phyloP scores from a whole-genome alignment of 2,888 invertebrate species.

The Cenopis cana region DNA sequence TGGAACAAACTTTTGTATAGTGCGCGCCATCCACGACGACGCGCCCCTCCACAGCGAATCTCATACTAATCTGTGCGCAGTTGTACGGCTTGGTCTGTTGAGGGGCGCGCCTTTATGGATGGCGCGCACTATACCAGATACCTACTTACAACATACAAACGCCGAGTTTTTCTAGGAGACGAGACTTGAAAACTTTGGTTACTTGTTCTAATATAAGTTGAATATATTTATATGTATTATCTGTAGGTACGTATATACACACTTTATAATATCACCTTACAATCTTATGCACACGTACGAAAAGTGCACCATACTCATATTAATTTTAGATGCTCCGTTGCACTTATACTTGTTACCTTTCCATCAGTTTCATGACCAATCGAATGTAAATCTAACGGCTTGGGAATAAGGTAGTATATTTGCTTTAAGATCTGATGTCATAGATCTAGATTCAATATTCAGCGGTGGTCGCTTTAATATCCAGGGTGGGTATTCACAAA shows the following conservation, averaged over 20 bases:
- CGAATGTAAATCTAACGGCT: constrained; percentile 2
- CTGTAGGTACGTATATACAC: background rate
- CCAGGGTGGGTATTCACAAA: background rate
- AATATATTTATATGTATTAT: no score
- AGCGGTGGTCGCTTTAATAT: constrained; percentile 23
- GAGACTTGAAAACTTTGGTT: no score
- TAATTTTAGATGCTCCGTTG: constrained; percentile 7
- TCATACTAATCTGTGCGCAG: no score
- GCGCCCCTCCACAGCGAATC: no score
- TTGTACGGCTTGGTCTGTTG: no score
- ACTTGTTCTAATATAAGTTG: no score
- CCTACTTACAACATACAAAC: no score
- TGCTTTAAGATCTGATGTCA: constrained; percentile 2
- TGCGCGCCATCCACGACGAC: no score
- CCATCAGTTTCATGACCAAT: background rate
- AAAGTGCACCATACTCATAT: background rate
- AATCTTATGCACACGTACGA: background rate
- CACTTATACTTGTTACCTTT: constrained; percentile 3
- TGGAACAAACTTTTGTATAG: no score
- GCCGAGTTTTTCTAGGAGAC: no score
- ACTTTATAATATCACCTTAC: background rate
- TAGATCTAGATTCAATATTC: constrained; percentile 37
- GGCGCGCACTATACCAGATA: no score
- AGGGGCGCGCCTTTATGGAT: no score
- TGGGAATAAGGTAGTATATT: background rate